Conservation (phyloP, 2,113 vertebrate species). For the Semnornis frantzii region DNA sequence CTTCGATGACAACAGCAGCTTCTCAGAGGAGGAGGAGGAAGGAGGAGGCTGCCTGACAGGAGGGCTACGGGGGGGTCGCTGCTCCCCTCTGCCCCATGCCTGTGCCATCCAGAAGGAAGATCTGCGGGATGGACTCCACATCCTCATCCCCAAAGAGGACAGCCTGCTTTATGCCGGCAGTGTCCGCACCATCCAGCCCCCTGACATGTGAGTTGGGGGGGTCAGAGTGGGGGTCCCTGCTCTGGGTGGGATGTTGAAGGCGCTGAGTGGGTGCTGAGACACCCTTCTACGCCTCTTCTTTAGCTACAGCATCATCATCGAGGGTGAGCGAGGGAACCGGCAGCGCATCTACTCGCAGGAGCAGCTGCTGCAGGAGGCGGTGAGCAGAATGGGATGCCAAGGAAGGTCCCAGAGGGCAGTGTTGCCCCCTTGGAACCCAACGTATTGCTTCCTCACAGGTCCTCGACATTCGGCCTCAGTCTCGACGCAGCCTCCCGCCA, state of each 20-base stretch:
- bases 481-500: slow-evolving; percentile 79
- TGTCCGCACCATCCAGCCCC: slow-evolving; percentile 87
- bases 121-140: slow-evolving; percentile 88
- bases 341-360: slow-evolving; percentile 93
- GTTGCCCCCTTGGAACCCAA: neutral
- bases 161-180: slow-evolving; percentile 91
- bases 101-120: slow-evolving; percentile 89
- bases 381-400: slow-evolving; percentile 68
- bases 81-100: slow-evolving; percentile 56
- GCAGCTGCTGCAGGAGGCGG: slow-evolving; percentile 94
- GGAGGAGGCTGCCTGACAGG: neutral
- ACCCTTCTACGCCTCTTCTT: neutral
- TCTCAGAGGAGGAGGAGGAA: slow-evolving; percentile 85
- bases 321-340: slow-evolving; percentile 92
- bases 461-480: slow-evolving; percentile 87
- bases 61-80: neutral
- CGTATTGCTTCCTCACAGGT: slow-evolving; percentile 72
- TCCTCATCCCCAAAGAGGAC: slow-evolving; percentile 94
- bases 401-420: neutral
- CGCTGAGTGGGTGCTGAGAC: neutral
- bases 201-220: slow-evolving; percentile 83
- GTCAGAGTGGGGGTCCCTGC: neutral
- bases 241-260: fast-evolving
- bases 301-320: slow-evolving; percentile 92
- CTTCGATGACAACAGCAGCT: slow-evolving; percentile 91